Evolutionary conservation across 2,113 vertebrate genomes (phyloP).

Genomic region (Cyprinodon tularosa): DNA sequence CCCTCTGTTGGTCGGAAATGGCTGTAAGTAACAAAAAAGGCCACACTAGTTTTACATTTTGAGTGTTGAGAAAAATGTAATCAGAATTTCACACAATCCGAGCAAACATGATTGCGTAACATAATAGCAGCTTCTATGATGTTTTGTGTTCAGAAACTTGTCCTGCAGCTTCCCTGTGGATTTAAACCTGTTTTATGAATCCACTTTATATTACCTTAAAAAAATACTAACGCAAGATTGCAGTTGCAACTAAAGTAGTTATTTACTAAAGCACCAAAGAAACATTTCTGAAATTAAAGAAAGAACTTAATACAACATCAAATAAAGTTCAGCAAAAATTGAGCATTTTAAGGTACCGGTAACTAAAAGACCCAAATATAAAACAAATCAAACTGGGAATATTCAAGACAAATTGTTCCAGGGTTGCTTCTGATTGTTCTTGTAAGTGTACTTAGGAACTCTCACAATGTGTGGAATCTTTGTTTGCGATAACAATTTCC

Average conservation of each 20-base stretch:
- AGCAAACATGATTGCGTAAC: conserved; percentile 8
- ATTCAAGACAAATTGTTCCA: background rate
- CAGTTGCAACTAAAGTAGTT: background rate
- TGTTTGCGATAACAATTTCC: conserved; percentile 4
- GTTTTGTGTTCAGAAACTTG: conserved; percentile 15
- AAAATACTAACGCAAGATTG: background rate
- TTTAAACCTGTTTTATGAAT: background rate
- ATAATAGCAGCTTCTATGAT: conserved; percentile 16
- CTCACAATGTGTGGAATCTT: conserved; percentile 13
- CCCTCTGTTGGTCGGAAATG: conserved; percentile 56
- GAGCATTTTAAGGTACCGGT: background rate
- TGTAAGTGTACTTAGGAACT: background rate
- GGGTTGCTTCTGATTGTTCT: background rate
- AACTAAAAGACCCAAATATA: background rate
- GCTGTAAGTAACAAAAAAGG: conserved; percentile 12
- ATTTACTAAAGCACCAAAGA: background rate
- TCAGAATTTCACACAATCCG: background rate
- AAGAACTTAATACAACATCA: background rate
- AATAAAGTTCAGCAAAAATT: background rate
- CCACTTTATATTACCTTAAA: background rate
- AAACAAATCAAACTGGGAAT: background rate
- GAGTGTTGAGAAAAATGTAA: background rate
- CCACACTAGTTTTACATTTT: background rate
- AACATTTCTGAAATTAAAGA: background rate
- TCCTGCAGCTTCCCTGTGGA: background rate